These are phyloP conservation scores for Limnothrissa miodon DNA, from an alignment of 2,113 vertebrate species.

Conservation along the genomic window DNA sequence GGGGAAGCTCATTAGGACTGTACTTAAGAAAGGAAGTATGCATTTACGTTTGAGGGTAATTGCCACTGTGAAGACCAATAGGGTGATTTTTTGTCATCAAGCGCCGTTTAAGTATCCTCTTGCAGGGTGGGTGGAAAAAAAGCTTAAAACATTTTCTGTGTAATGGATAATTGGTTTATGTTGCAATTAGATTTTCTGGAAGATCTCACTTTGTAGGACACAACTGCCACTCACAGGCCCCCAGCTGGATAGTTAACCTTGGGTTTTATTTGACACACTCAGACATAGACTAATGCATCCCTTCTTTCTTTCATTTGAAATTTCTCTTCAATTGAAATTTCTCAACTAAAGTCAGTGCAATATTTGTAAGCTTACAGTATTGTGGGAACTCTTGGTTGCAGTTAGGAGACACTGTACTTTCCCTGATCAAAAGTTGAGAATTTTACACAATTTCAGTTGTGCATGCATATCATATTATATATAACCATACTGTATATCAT, in stretches of 20 bases:
- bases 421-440: background rate
- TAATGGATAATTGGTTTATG: slow-evolving; percentile 58
- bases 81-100: slow-evolving; percentile 53
- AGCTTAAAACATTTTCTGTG: slow-evolving; percentile 56
- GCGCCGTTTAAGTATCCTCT: slow-evolving; percentile 50
- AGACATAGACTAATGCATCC: background rate
- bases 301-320: background rate
- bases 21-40: slow-evolving; percentile 59
- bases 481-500: no score
- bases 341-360: background rate
- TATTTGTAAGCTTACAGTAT: background rate
- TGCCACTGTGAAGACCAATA: slow-evolving; percentile 57
- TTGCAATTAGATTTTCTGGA: slow-evolving; percentile 53
- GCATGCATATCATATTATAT: background rate
- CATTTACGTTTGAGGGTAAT: slow-evolving; percentile 63
- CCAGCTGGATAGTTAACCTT: slow-evolving; percentile 52
- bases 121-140: slow-evolving; percentile 50
- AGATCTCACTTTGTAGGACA: slow-evolving; percentile 53
- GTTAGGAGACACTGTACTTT: background rate
- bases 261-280: slow-evolving; percentile 41
- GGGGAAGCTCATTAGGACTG: slow-evolving; percentile 51
- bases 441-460: background rate
- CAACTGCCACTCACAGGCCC: slow-evolving; percentile 51
- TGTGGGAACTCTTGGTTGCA: background rate
- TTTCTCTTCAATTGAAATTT: background rate